Percentiles rank a stretch among this genome's conserved stretches.
These are phyloP conservation scores for Drosophila malerkotliana DNA, from an alignment of 1,140 invertebrate species.

Conservation along the genomic window DNA sequence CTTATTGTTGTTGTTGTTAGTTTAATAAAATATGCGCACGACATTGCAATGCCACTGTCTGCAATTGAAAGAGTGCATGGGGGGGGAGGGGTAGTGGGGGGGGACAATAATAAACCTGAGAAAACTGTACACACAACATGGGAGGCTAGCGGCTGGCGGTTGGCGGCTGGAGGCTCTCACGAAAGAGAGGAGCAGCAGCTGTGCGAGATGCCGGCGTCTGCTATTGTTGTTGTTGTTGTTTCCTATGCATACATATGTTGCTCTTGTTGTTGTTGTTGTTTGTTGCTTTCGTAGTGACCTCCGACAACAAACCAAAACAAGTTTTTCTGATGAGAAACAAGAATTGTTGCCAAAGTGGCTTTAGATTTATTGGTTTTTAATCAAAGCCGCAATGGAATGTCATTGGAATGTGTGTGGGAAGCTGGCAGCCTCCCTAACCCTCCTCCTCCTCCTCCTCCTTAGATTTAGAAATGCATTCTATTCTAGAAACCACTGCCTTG, in stretches of 20 bases:
- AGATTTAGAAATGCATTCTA: too few relatives aligned
- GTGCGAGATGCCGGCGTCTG: slow-evolving; percentile 61
- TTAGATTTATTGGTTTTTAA: slow-evolving; percentile 75
- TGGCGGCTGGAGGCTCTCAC: not conserved
- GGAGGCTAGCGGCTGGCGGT: too few relatives aligned
- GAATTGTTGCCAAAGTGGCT: slow-evolving; percentile 14
- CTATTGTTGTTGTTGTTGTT: slow-evolving; percentile 9
- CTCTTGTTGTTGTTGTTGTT: slow-evolving; percentile 40
- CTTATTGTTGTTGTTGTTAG: slow-evolving; percentile 6
- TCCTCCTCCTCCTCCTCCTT: too few relatives aligned
- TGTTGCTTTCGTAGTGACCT: slow-evolving; percentile 64
- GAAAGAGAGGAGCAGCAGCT: slow-evolving; percentile 14
- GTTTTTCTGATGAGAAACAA: slow-evolving; percentile 51
- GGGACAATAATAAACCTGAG: slow-evolving; percentile 57
- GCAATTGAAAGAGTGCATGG: not conserved
- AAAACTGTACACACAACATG: slow-evolving; percentile 67
- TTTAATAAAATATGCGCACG: slow-evolving; percentile 59
- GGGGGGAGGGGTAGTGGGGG: not conserved
- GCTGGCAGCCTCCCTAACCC: too few relatives aligned
- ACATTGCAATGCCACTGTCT: slow-evolving; percentile 60
- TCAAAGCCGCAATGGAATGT: slow-evolving; percentile 65
- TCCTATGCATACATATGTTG: slow-evolving; percentile 16
- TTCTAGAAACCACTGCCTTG: not conserved
- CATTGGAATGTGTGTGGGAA: slow-evolving; percentile 1
- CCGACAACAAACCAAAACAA: slow-evolving; percentile 77